Conservation (phyloP, 2,888 invertebrate species). For the Acrobeloides nanus region DNA sequence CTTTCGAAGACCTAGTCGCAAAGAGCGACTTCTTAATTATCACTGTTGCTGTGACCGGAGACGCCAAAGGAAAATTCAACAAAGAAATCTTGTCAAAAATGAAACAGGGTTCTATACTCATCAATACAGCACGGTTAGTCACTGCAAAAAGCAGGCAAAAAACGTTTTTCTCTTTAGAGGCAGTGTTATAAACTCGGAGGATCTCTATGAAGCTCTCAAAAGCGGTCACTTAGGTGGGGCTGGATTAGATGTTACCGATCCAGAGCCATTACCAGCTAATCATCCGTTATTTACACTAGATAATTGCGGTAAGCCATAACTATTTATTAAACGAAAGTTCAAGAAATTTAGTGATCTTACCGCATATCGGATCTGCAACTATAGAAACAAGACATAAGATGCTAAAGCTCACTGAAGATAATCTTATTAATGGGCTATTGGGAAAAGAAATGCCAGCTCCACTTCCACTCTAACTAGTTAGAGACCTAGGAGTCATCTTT, state of each 20-base stretch:
- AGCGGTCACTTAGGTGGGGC: constrained; percentile 70
- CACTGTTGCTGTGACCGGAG: constrained; percentile 70
- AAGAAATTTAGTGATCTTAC: constrained; percentile 66
- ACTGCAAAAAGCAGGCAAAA: too few relatives aligned
- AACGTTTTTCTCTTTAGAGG: constrained; percentile 56
- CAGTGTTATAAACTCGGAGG: constrained; percentile 66
- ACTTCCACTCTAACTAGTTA: too few relatives aligned
- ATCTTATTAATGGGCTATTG: constrained; percentile 69
- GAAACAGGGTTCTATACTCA: constrained; percentile 76
- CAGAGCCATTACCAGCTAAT: constrained; percentile 77
- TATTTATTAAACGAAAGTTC: not conserved
- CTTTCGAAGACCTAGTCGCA: constrained; percentile 67
- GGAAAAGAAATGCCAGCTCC: constrained; percentile 62
- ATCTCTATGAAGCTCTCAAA: constrained; percentile 69
- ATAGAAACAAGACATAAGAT: constrained; percentile 68
- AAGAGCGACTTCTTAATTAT: constrained; percentile 80
- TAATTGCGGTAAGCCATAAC: constrained; percentile 70
- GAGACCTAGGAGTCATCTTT: too few relatives aligned
- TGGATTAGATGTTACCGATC: constrained; percentile 81
- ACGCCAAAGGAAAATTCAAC: constrained; percentile 74
- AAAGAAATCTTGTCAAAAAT: constrained; percentile 72
- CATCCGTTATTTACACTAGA: constrained; percentile 68
- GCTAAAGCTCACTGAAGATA: constrained; percentile 70
- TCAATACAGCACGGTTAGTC: constrained; percentile 67
- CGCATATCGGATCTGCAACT: constrained; percentile 81